A percentile compares a stretch with the other conserved stretches of the same genome.
Conservation (phyloP, 2,113 vertebrate genomes). For the Crotalus helleri region DNA sequence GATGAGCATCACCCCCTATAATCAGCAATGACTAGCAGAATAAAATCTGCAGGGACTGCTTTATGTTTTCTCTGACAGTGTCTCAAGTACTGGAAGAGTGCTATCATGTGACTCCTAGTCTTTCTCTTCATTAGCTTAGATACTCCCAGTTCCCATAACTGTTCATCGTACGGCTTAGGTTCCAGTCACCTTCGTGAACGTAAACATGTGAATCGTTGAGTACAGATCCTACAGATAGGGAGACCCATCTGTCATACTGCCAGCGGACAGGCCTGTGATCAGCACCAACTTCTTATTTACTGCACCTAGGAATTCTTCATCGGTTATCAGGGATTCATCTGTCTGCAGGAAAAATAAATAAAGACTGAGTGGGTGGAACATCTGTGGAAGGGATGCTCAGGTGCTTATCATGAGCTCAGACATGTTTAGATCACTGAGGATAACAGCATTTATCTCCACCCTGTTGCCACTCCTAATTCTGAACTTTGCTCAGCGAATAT, state of each 20-base stretch:
- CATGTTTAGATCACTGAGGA: not conserved
- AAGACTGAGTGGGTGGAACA: conserved; percentile 29
- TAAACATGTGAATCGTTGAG: no score
- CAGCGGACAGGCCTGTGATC: conserved; percentile 63
- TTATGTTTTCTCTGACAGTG: no score
- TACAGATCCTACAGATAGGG: not conserved
- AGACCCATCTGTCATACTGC: conserved; percentile 52
- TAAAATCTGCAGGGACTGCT: no score
- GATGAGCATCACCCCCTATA: no score
- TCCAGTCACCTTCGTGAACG: no score
- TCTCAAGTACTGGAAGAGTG: no score
- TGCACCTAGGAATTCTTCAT: not conserved
- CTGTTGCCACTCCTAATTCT: not conserved
- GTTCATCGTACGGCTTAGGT: no score
- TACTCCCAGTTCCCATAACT: no score
- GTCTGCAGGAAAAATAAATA: conserved; percentile 37
- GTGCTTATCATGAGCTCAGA: not conserved
- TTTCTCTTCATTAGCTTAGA: no score
- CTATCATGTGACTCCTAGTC: no score
- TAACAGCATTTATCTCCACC: not conserved
- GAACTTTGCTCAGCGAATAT: no score
- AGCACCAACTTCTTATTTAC: conserved; percentile 19
- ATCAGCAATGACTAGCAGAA: no score
- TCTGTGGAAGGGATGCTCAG: conserved; percentile 25
- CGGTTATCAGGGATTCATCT: conserved; percentile 35